These are phyloP conservation scores for Sturmia bella DNA, from an alignment of 2,888 invertebrate species.

Conservation along the genomic window DNA sequence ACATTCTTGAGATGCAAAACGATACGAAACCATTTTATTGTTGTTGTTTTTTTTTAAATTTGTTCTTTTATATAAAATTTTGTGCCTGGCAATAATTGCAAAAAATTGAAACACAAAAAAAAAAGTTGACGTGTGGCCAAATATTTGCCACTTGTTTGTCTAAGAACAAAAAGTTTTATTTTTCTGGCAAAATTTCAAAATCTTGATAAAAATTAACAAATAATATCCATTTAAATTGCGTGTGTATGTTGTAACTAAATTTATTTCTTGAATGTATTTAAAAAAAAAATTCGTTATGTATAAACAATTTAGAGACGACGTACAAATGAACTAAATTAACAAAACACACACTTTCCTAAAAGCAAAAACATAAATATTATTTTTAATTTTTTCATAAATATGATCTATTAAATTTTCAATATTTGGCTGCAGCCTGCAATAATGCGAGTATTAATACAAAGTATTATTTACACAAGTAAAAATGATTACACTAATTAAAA, in stretches of 20 bases:
- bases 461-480: too few species aligned
- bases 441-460: too few species aligned
- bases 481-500: too few species aligned
- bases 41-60: constrained; percentile 22
- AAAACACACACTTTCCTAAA: constrained; percentile 21
- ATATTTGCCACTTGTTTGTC: constrained; percentile 71
- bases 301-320: constrained; percentile 31
- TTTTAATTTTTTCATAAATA: constrained; percentile 4
- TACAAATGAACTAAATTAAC: constrained; percentile 35
- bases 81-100: constrained; percentile 62
- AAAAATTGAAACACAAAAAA: constrained; percentile 13
- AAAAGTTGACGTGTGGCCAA: constrained; percentile 66
- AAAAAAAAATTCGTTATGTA: constrained; percentile 15
- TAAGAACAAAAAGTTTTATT: constrained; percentile 69
- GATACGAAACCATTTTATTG: constrained; percentile 20
- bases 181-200: constrained; percentile 76
- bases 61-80: constrained; percentile 30
- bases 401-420: not conserved
- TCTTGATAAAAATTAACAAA: constrained; percentile 60
- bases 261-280: constrained; percentile 32
- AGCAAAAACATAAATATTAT: not conserved
- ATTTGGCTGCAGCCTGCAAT: not conserved
- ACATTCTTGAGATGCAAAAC: constrained; percentile 18
- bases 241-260: constrained; percentile 13
- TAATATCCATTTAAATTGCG: not conserved